Percentiles rank a stretch among this genome's conserved stretches.
These are phyloP conservation scores for Gymnoscopelus microlampas DNA, from an alignment of 2,797 vertebrate species.

Conservation along the genomic window DNA sequence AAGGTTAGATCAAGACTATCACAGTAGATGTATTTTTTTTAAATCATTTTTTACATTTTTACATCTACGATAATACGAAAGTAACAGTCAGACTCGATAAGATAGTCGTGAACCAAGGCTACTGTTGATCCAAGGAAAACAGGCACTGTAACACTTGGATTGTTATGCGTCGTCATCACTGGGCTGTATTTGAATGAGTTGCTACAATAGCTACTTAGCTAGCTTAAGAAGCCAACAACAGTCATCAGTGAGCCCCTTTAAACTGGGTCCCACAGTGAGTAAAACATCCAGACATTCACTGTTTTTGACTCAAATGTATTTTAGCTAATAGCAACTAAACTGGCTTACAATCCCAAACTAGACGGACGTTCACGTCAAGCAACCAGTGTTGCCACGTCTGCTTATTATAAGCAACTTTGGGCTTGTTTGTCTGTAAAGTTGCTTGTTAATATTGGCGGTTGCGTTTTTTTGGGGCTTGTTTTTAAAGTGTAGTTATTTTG, in stretches of 20 bases:
- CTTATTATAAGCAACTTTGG: too few relatives aligned
- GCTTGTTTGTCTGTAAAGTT: background rate
- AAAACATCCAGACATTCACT: background rate
- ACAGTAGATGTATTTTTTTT: background rate
- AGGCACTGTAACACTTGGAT: slow-evolving; percentile 10
- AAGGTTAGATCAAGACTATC: background rate
- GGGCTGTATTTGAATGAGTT: slow-evolving; percentile 70
- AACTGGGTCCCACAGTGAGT: background rate
- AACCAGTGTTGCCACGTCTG: too few relatives aligned
- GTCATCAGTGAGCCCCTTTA: background rate
- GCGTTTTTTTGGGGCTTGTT: too few relatives aligned
- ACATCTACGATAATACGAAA: too few relatives aligned
- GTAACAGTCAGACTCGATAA: too few relatives aligned
- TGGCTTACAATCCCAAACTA: background rate
- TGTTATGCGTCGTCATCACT: slow-evolving; percentile 81
- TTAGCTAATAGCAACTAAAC: too few relatives aligned
- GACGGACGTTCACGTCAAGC: background rate
- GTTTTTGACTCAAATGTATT: too few relatives aligned
- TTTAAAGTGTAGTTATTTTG: too few relatives aligned
- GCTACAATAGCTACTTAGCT: slow-evolving; percentile 57
- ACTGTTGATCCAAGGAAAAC: too few relatives aligned
- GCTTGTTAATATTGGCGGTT: background rate
- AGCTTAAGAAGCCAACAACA: background rate
- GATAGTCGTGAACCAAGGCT: too few relatives aligned
- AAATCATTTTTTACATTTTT: too few relatives aligned